Evolutionary conservation across 1,140 invertebrate species (phyloP).

Genomic region (Eumeta japonica): DNA sequence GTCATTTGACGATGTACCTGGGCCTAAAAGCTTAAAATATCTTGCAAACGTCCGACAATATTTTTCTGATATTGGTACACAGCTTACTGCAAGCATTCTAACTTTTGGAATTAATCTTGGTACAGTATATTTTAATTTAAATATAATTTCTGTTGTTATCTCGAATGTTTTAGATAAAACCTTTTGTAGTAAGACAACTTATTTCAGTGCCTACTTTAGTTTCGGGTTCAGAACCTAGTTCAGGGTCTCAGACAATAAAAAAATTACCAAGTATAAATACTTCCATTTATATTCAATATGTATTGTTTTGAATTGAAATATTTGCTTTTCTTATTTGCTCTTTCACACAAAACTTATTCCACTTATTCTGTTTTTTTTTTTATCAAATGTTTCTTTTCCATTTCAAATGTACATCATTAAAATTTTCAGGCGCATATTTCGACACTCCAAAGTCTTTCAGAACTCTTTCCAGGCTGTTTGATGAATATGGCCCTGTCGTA

Average conservation of each 20-base stretch:
- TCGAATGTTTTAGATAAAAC: too few relatives aligned
- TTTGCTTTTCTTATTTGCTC: background rate
- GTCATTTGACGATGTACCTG: conserved; percentile 63
- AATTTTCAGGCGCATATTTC: conserved; percentile 40
- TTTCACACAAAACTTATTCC: background rate
- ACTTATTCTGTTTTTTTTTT: background rate
- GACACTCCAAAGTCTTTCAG: conserved; percentile 36
- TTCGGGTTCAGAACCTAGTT: background rate
- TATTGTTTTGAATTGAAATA: background rate
- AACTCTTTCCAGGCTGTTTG: conserved; percentile 57
- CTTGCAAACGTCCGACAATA: conserved; percentile 61
- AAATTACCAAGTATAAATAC: too few relatives aligned
- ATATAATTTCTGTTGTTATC: too few relatives aligned
- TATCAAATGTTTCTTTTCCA: background rate
- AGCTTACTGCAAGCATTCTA: conserved; percentile 60
- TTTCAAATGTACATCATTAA: conserved; percentile 4
- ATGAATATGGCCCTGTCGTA: conserved; percentile 65
- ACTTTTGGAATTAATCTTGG: conserved; percentile 61
- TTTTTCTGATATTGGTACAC: conserved; percentile 62
- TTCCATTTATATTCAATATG: too few relatives aligned
- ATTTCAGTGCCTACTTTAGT: too few relatives aligned
- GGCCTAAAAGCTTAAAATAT: conserved; percentile 59
- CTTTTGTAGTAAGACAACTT: too few relatives aligned
- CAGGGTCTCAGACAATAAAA: too few relatives aligned
- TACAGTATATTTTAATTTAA: conserved; percentile 21